These are phyloP conservation scores for Brachyalestes nurse DNA, from an alignment of 2,797 vertebrate genomes.

Conservation along the genomic window DNA sequence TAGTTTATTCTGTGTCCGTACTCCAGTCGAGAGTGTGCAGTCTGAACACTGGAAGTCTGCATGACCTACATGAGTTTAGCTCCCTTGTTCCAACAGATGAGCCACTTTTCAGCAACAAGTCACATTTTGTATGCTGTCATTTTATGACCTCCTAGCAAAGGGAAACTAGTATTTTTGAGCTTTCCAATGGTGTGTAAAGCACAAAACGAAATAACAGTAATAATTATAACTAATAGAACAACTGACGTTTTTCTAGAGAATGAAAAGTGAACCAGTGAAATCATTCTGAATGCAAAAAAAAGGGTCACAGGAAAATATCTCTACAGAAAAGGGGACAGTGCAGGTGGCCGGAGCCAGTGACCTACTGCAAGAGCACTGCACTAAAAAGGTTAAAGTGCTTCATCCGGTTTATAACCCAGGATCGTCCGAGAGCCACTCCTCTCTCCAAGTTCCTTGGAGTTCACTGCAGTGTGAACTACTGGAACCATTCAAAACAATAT, in stretches of 20 bases:
- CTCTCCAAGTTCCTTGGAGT: neutral
- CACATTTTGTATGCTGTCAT: conserved; percentile 55
- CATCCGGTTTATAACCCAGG: neutral
- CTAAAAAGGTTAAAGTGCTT: neutral
- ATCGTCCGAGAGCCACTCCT: neutral
- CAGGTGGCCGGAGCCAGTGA: neutral
- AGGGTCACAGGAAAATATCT: neutral
- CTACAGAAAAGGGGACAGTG: neutral
- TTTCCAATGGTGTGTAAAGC: no score
- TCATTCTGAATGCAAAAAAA: neutral
- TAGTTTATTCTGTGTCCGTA: conserved; percentile 30
- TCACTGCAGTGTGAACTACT: neutral
- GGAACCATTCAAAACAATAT: neutral
- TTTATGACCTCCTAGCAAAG: neutral
- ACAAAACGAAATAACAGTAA: no score
- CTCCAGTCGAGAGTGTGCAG: conserved; percentile 43
- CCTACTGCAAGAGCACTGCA: neutral
- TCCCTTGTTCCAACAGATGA: conserved; percentile 75
- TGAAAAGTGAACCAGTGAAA: neutral
- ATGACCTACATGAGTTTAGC: conserved; percentile 83
- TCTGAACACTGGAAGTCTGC: conserved; percentile 70
- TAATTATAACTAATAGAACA: no score
- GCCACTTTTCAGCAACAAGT: conserved; percentile 70
- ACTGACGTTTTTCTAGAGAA: no score
- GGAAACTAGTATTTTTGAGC: neutral